phyloP scores from a whole-genome alignment of 1,140 invertebrate species.

The Meteorus sp. region DNA sequence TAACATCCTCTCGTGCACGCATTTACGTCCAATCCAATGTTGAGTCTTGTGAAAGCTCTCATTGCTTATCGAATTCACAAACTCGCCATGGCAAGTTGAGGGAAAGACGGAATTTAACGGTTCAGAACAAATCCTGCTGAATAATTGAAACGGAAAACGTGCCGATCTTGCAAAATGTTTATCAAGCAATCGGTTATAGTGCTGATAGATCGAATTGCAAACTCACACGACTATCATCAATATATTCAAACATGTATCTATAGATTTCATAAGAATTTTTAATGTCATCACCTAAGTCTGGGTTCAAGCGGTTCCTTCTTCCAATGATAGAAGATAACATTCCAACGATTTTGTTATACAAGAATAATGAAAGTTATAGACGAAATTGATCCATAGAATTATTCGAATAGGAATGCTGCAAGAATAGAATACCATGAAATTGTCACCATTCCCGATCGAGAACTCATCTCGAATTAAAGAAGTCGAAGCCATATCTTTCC shows the following conservation, averaged over 20 bases:
- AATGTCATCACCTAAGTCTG: no score
- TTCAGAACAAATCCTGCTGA: constrained; percentile 38
- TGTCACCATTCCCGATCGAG: no score
- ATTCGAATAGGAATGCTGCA: no score
- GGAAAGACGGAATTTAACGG: constrained; percentile 26
- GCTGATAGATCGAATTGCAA: constrained; percentile 9
- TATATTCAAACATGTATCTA: neutral
- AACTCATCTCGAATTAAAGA: no score
- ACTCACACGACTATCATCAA: neutral
- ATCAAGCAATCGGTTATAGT: constrained; percentile 30
- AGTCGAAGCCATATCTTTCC: no score
- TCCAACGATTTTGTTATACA: no score
- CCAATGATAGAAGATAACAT: no score
- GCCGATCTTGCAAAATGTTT: constrained; percentile 38
- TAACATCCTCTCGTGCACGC: constrained; percentile 11
- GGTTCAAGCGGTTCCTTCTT: no score
- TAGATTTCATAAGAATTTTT: no score
- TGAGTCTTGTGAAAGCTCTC: constrained; percentile 33
- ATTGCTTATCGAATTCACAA: constrained; percentile 36
- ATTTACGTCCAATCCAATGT: constrained; percentile 5
- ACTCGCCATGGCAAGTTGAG: constrained; percentile 14
- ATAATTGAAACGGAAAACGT: constrained; percentile 41
- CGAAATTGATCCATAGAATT: no score
- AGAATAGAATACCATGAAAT: no score
- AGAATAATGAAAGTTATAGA: no score